These are phyloP conservation scores for Leptinotarsa juncta DNA, from an alignment of 2,888 invertebrate genomes.

Conservation along the genomic window DNA sequence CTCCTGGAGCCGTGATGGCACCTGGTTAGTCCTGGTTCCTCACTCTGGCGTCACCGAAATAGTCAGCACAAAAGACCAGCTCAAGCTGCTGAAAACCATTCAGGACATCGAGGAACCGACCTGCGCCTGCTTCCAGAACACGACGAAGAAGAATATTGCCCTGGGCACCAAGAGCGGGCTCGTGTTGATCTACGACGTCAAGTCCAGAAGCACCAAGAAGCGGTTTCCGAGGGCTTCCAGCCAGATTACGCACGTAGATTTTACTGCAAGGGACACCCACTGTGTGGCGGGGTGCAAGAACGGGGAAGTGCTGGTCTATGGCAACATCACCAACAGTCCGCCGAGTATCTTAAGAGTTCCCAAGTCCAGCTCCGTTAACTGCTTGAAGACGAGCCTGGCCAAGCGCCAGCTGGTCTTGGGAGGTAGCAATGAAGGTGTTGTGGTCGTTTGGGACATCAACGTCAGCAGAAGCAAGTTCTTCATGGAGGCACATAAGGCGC, in stretches of 20 bases:
- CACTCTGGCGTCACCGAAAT: conserved; percentile 60
- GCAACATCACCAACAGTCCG: conserved; percentile 55
- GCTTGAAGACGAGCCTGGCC: conserved; percentile 57
- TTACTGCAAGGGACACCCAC: conserved; percentile 60
- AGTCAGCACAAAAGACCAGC: conserved; percentile 58
- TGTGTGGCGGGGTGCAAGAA: conserved; percentile 59
- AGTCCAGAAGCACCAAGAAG: conserved; percentile 57
- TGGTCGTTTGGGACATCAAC: conserved; percentile 63
- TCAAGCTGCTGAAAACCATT: conserved; percentile 59
- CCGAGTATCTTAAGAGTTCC: conserved; percentile 58
- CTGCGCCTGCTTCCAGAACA: conserved; percentile 61
- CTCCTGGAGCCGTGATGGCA: conserved; percentile 63
- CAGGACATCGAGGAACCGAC: conserved; percentile 60
- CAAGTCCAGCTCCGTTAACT: conserved; percentile 57
- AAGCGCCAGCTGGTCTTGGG: conserved; percentile 59
- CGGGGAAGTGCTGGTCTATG: conserved; percentile 60
- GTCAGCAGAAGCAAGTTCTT: conserved; percentile 55
- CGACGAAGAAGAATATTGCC: conserved; percentile 59
- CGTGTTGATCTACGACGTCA: conserved; percentile 62
- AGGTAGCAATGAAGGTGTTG: conserved; percentile 62
- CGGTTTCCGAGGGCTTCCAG: conserved; percentile 55
- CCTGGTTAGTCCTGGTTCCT: conserved; percentile 62
- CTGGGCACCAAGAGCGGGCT: conserved; percentile 60
- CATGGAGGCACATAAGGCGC: conserved; percentile 68
- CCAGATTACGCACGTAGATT: conserved; percentile 57